Conservation (phyloP, 2,113 vertebrate species). For the Aegotheles bennettii region DNA sequence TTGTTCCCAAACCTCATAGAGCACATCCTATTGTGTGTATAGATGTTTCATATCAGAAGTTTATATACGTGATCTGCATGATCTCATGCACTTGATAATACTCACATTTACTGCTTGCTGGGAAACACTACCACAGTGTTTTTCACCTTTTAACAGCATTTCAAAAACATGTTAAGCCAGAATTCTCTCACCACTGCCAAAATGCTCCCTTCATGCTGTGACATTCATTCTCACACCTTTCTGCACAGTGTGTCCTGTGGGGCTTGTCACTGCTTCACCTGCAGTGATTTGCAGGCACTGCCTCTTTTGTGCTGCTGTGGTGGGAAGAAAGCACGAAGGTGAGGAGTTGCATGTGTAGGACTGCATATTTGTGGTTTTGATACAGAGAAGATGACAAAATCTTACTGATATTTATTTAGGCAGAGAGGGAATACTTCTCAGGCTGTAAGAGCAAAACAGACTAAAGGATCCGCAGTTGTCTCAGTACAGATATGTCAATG, state of each 20-base stretch:
- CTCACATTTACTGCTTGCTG: background rate
- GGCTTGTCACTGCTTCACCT: background rate
- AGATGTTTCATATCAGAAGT: rapidly evolving
- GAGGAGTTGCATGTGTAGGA: background rate
- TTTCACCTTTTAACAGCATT: background rate
- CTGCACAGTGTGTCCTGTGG: rapidly evolving
- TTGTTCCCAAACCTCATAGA: background rate
- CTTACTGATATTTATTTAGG: background rate
- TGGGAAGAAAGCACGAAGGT: background rate
- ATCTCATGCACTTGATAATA: background rate
- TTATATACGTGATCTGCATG: rapidly evolving
- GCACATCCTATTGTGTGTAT: no score
- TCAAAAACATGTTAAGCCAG: background rate
- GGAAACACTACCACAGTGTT: background rate
- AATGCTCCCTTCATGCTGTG: background rate
- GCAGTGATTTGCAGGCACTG: background rate
- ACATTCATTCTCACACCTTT: background rate
- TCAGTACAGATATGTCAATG: background rate
- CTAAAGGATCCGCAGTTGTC: background rate
- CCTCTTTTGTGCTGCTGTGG: background rate
- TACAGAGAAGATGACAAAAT: conserved; percentile 26
- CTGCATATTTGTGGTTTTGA: background rate
- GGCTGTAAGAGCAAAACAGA: conserved; percentile 26
- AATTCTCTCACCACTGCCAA: rapidly evolving
- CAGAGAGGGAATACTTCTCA: background rate